Percentiles rank a stretch among this genome's conserved stretches.
phyloP scores from a whole-genome alignment of 2,113 vertebrate genomes.

The Piprites chloris region DNA sequence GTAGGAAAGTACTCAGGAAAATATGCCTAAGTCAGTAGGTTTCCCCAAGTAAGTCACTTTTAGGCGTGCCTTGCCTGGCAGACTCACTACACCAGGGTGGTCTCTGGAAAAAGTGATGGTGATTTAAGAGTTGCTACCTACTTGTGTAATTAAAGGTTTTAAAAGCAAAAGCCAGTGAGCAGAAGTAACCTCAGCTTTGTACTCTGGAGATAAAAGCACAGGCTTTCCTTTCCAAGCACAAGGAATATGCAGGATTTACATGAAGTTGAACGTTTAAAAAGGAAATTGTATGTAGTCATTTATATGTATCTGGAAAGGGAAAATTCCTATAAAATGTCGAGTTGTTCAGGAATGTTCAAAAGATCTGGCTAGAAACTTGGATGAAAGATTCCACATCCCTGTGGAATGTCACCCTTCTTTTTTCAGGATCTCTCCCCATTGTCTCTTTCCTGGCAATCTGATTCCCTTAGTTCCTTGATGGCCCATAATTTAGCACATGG shows the following conservation, averaged over 20 bases:
- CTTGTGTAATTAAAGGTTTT: not conserved
- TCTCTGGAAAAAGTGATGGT: not conserved
- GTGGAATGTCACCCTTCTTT: not conserved
- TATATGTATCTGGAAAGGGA: not conserved
- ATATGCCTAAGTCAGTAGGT: rapidly evolving
- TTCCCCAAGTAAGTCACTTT: not conserved
- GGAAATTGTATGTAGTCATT: not conserved
- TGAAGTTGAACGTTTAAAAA: not conserved
- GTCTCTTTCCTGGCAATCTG: not conserved
- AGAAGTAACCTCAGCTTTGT: not conserved
- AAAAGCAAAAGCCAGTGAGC: not conserved
- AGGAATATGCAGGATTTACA: not conserved
- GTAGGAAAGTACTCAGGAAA: not conserved
- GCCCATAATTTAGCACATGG: not conserved
- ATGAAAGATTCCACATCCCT: not conserved
- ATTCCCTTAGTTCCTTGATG: not conserved
- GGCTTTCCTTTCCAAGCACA: not conserved
- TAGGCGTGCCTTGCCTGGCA: not conserved
- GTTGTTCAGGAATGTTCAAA: not conserved
- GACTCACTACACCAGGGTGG: not conserved
- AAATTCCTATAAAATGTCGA: not conserved
- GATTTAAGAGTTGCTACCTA: not conserved
- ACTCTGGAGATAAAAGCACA: not conserved
- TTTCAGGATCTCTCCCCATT: not conserved
- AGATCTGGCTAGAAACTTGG: not conserved